Evolutionary conservation across 1,140 invertebrate genomes (phyloP), one percentile per base, ranked within the genome.

Genomic region (Calosoma granatense): DNA sequence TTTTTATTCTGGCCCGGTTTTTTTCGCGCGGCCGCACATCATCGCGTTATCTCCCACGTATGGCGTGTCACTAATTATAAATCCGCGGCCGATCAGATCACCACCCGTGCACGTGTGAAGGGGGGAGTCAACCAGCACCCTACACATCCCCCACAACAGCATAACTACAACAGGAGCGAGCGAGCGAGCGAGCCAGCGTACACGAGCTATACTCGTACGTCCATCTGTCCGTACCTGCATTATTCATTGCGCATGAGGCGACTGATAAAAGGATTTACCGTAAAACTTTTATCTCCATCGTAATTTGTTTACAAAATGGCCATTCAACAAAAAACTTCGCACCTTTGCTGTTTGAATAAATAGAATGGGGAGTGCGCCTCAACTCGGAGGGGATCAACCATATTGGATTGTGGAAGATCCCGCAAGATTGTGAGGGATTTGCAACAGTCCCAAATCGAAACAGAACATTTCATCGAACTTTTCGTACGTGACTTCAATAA

Each of bases 361-460:
- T 66, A 69, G 63, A 60, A 64, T 58, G 58, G 61, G 56, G 58
- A 56, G 57, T 36, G 26, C 26, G 26, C n/a, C 26, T 9, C 26
- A 47, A 47, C 41, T 6, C 41, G 15, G 11, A 20, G 39, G 64
- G 62, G 63, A 64, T 63, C 59, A 63, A 61, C 56, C 64, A 69
- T 70, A 69, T 70, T 69, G 69, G 69, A 70, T 70, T 69, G 66
- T 63, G 65, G 63, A 63, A 70, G 69, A 66, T 68, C 63, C 55
- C 9, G 51, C 51, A 68, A 69, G 69, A 70, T 70, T 70, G 69
- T 69, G 65, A 67, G 69, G 69, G 67, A 69, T 70, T 70, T 69
- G 65, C 65, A 63, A 59, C 59, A 61, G 65, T 68, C 68, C 67
- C 69, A 68, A 67, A 70, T 67, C 69, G 69, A 69, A 68, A 67